Evolutionary conservation across 2,888 invertebrate species (phyloP), one percentile per base, ranked within the genome.

Genomic region (Acholoe squamosa): DNA sequence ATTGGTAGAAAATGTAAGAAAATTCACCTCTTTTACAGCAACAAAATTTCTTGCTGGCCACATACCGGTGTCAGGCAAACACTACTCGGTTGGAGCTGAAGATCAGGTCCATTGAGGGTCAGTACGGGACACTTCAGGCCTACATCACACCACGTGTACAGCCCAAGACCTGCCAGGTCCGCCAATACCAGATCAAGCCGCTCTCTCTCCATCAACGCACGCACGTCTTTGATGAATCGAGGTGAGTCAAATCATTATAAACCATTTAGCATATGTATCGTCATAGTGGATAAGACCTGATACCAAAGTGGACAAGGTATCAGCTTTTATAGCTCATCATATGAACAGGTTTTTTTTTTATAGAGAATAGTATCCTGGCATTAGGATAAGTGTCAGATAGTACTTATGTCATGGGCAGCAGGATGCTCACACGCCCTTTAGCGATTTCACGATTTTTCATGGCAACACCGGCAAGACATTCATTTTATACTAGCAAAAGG

Each of bases 21-120:
- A 43, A 43, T 43, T 54, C 67, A 10, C 14, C 33, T 43, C 43
- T 52, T 25, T 92, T 92, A 76, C 92, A 97, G 97, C 96, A 96
- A 94, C 97, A 97, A 34, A 97, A 98, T 96, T 97, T 96, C 92
- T 96, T 98, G 88, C 96, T 98, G 92, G 98, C 98, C 16, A 98
- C 98, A 0, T 98, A 98, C 94, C 97, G 98, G 91, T 99, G 99
- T 95, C 99, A 99, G 96, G 97, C 98, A 22, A 98, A 98, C 93
- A 98, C 98, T 0, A 98, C 98, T 92, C 97, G 98, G 84, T 96
- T 99, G 91, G 98, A 99, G 96, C 96, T 99, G 92, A 97, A 98
- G 95, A 97, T 99, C 93, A 97, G 98, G 89, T 97, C 98, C 0
- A 97, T 97, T 54, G 98, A 98, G 96, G 98, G 98, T 77, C 97